Percentiles rank a stretch among this genome's conserved stretches.
These are phyloP conservation scores for Neopelma chrysocephalum DNA, from an alignment of 2,797 vertebrate species.

Conservation along the genomic window DNA sequence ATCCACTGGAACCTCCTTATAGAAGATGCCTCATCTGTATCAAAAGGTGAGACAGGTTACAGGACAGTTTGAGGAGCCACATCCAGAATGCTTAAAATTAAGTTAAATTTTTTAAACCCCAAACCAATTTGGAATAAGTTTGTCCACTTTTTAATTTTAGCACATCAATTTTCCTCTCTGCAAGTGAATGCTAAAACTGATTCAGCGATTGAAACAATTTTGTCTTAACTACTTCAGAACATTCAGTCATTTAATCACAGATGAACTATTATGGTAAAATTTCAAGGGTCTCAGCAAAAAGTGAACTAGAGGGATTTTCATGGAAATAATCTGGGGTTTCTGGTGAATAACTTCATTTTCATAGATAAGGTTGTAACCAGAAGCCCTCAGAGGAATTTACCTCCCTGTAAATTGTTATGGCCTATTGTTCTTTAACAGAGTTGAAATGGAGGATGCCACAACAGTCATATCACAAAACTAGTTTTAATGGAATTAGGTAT, in stretches of 20 bases:
- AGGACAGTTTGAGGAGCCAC: not conserved
- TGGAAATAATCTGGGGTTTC: slow-evolving; percentile 7
- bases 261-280: slow-evolving; percentile 13
- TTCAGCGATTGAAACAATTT: not conserved
- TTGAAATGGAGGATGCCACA: not conserved
- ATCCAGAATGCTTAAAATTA: not conserved
- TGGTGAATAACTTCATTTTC: slow-evolving; percentile 32
- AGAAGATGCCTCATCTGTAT: not conserved
- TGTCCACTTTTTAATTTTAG: not conserved
- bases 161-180: not conserved
- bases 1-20: not conserved
- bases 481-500: not conserved
- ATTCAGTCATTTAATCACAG: not conserved
- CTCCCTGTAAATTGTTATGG: not conserved
- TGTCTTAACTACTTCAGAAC: not conserved
- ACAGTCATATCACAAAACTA: slow-evolving; percentile 3
- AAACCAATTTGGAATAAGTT: not conserved
- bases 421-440: not conserved
- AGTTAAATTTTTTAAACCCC: not conserved
- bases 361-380: slow-evolving; percentile 22
- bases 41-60: not conserved
- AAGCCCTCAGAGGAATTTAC: not conserved
- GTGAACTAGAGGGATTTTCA: slow-evolving; percentile 9
- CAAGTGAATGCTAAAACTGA: not conserved
- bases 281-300: slow-evolving; percentile 35